Base-by-base conservation (phyloP, 2,797 vertebrate species). In the Mormyrops boulengeri region DNA sequence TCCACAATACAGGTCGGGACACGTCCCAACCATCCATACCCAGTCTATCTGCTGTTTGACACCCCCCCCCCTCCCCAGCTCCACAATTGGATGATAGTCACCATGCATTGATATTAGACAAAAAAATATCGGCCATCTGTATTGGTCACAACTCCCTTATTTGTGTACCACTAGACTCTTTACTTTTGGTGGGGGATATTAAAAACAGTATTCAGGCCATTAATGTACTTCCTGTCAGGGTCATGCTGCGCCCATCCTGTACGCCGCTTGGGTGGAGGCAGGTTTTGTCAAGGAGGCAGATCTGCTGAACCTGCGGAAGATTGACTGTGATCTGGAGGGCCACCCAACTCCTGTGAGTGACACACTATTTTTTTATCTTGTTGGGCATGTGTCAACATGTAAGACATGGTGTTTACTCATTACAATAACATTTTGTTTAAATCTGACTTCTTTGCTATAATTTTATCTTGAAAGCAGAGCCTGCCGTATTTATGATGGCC, bases 191-290 rank as follows among this genome's bases (percentile, higher is more conserved):
- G 62, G 34, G 69, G 66, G 14, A 19, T 80, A 30, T 80, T 17
- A 41, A 41, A 80, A n/a, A 38, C 12, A 80, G n/a, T 44, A 41
- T 30, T 55, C 50, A 89, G 4, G 82, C 2, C 5, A 14, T 55
- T 85, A 44, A 41, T 66, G 7, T 66, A 1, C 22, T 38, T 52
- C 3, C 49, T 30, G 2, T 89, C 34, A 97, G 96, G 96, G 96
- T 86, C 96, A 96, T 88, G 96, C 96, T 91, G 95, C 96, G 7
- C 96, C 96, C 0, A 89, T 97, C 89, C 94, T 97, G 49, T 97
- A 97, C 82, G 96, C 96, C 50, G 96, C 95, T 41, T 97, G 96
- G 96, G 95, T 92, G 12, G 96, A 98, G 92, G 95, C 95, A 0
- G 95, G 95, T 11, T 96, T 90, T n/a, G 91, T 97, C 66, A 95